These are phyloP conservation scores for Rhincodon typus DNA, from an alignment of 2,797 vertebrate genomes.

Conservation along the genomic window DNA sequence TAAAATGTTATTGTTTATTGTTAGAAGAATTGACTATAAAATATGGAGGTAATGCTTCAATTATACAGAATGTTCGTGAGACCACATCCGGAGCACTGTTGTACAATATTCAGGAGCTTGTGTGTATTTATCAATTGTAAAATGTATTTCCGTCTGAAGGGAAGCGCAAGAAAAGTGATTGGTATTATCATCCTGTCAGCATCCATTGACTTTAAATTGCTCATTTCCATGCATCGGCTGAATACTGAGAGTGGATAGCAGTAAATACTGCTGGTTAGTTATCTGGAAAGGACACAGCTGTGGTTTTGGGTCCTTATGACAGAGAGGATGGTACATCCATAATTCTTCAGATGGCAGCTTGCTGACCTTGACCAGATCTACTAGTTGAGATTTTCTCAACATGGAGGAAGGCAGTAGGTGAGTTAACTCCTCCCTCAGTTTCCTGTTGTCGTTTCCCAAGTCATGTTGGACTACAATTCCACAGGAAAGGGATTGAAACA, in stretches of 20 bases:
- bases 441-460: not conserved
- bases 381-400: not conserved
- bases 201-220: conserved; percentile 4
- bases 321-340: not conserved
- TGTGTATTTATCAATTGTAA: not conserved
- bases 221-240: not conserved
- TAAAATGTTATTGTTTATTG: too few species aligned
- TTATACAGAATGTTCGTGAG: too few species aligned
- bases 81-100: too few species aligned
- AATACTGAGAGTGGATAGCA: not conserved
- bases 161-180: not conserved
- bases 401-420: not conserved
- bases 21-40: too few species aligned
- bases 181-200: not conserved
- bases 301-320: not conserved
- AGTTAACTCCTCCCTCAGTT: not conserved
- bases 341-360: not conserved
- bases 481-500: not conserved
- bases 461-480: too few species aligned
- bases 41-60: too few species aligned
- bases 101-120: not conserved
- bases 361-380: not conserved
- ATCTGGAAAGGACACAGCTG: conserved; percentile 1
- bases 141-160: not conserved
- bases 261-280: not conserved